Percentiles rank a stretch among this genome's conserved stretches.
Evolutionary conservation across 2,113 vertebrate genomes (phyloP).

Genomic region (Oxyruncus cristatus): DNA sequence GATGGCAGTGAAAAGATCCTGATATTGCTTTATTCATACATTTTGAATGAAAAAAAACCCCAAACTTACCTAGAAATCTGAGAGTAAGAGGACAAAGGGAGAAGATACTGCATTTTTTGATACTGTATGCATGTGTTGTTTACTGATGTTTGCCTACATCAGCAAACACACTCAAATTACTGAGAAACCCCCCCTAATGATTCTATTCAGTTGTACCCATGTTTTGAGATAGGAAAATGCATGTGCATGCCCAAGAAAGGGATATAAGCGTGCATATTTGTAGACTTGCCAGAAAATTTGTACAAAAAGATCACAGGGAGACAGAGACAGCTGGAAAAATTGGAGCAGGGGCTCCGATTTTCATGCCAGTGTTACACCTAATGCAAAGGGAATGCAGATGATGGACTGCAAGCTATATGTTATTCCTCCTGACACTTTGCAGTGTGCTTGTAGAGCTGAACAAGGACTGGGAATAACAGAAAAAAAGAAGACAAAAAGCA

Average conservation of each 20-base stretch:
- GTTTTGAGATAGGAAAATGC: slow-evolving; percentile 24
- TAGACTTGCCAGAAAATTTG: slow-evolving; percentile 71
- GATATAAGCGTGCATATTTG: slow-evolving; percentile 43
- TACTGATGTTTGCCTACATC: not conserved
- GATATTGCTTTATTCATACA: slow-evolving; percentile 63
- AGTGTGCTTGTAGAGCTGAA: not conserved
- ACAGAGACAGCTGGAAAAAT: slow-evolving; percentile 80
- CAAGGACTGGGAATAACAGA: not conserved
- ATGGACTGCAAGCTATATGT: slow-evolving; percentile 49
- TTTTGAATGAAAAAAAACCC: slow-evolving; percentile 65
- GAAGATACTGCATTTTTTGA: not conserved
- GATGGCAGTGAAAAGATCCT: slow-evolving; percentile 48
- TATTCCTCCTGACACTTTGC: slow-evolving; percentile 23
- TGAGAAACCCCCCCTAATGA: not conserved
- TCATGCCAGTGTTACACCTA: slow-evolving; percentile 72
- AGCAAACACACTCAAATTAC: slow-evolving; percentile 42
- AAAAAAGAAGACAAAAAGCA: rapidly evolving
- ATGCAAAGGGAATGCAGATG: slow-evolving; percentile 73
- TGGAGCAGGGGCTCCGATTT: slow-evolving; percentile 70
- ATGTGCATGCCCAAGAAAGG: slow-evolving; percentile 24
- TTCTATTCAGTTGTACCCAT: slow-evolving; percentile 32
- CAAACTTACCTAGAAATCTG: slow-evolving; percentile 20
- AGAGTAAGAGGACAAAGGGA: not conserved
- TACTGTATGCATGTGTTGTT: not conserved
- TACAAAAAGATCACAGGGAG: slow-evolving; percentile 75